Percentiles rank a stretch among this genome's conserved stretches.
Evolutionary conservation across 2,113 vertebrate species (phyloP).

Genomic region (Paradoxurus hermaphroditus): DNA sequence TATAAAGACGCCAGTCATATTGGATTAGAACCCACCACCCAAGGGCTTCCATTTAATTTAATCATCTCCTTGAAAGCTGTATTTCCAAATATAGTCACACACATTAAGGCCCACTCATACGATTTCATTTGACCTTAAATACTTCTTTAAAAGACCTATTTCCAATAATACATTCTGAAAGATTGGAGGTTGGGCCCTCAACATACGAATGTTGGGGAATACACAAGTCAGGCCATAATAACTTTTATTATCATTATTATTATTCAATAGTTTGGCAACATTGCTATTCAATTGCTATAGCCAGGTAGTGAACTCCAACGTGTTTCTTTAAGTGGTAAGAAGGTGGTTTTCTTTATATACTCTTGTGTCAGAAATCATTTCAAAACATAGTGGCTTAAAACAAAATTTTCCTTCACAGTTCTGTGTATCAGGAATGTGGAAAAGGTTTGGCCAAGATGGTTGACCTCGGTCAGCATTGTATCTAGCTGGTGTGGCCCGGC

Average conservation of each 20-base stretch:
- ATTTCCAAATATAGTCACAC: neutral
- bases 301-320: neutral
- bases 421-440: neutral
- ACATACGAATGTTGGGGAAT: neutral
- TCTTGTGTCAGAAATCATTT: neutral
- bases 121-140: neutral
- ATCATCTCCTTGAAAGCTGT: neutral
- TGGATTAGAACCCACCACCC: neutral
- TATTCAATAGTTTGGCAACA: neutral
- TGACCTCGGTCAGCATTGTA: neutral
- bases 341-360: neutral
- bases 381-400: neutral
- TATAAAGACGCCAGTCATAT: neutral
- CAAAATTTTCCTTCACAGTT: neutral
- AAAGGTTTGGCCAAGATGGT: neutral
- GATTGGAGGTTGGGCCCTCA: neutral
- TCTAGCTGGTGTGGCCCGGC: fast-evolving
- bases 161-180: neutral
- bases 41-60: neutral
- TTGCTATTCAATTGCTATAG: neutral
- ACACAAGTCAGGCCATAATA: neutral
- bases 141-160: neutral
- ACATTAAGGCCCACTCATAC: neutral
- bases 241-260: neutral
- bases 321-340: neutral